Base-by-base conservation (phyloP, 1,140 invertebrate species). In the Aphidius ervi region DNA sequence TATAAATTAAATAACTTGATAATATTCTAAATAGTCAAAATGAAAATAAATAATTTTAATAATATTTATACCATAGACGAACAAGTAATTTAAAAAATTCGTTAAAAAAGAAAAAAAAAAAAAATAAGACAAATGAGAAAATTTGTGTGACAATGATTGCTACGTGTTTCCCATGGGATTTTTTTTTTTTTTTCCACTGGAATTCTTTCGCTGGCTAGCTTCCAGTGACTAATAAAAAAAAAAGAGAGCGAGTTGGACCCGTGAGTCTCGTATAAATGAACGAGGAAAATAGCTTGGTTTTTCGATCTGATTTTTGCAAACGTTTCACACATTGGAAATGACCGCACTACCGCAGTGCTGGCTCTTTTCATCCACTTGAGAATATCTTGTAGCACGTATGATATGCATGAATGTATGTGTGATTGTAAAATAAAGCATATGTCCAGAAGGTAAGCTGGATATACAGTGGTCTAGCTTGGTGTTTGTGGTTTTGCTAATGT, bases 401-500 rank as follows among this genome's bases (percentile, higher is more conserved):
- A 16, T 54, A 42, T 54, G 8, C n/a, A 31, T 4, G 39, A 10
- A 41, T 37, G 52, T 41, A 31, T 31, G 23, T 31, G 23, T 31
- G 23, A 31, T 4, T 31, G 23, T 48, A 10, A 45, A n/a, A 16
- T 55, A 60, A 55, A 45, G 45, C 40, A 41, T 45, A 46, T 48
- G 59, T 54, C 50, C 46, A 48, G 16, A 23, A 52, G 39, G 39
- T 54, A 54, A 54, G 52, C 52, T 40, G 52, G 39, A 31, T 31
- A 31, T 31, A 31, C 45, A 52, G 63, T 43, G 58, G 63, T 64
- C 40, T 59, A 39, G 40, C 31, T 40, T 48, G 56, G 54, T 47
- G 58, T 57, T 62, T 65, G 60, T 23, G 64, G 64, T 42, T 31
- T 42, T 59, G 52, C 54, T 65, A 65, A 65, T 65, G 64, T 65